A percentile compares a stretch with the other conserved stretches of the same genome.
Conservation (phyloP, 2,888 invertebrate species). For the Thymelicus lineola region DNA sequence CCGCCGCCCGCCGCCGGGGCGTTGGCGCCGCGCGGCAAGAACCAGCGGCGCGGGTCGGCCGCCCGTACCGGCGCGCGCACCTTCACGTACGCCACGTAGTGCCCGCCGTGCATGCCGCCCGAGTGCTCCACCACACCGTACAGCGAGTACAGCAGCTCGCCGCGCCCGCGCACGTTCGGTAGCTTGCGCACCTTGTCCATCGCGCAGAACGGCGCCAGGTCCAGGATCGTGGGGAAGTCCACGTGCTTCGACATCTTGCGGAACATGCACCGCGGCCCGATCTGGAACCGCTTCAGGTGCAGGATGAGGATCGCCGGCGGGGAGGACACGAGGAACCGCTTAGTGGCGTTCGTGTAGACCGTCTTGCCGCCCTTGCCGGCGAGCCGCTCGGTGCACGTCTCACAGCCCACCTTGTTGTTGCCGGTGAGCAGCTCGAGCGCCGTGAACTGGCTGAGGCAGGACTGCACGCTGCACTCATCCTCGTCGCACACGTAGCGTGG, state of each 20-base stretch:
- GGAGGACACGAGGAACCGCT: conserved; percentile 93
- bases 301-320: conserved; percentile 97
- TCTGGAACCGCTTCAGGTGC: conserved; percentile 98
- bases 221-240: conserved; percentile 93
- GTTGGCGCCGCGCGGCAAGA: conserved; percentile 87
- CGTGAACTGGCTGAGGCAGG: conserved; percentile 97
- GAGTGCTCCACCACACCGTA: conserved; percentile 98
- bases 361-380: conserved; percentile 89
- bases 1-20: conserved; percentile 77
- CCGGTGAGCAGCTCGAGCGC: conserved; percentile 95
- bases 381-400: conserved; percentile 92
- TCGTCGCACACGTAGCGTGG: conserved; percentile 90
- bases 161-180: conserved; percentile 87
- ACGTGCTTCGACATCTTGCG: conserved; percentile 95
- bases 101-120: conserved; percentile 93
- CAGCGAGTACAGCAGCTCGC: conserved; percentile 92
- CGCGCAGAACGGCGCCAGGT: conserved; percentile 96
- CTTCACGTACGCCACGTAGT: conserved; percentile 98
- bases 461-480: conserved; percentile 93
- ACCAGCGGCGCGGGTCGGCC: conserved; percentile 90
- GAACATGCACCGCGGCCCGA: conserved; percentile 89
- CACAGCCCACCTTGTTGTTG: conserved; percentile 97
- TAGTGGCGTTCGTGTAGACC: conserved; percentile 92
- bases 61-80: conserved; percentile 87
- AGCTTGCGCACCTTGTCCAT: conserved; percentile 86